Conservation (phyloP, 92 coral and sea anemone species). For the Phenganax marumi region DNA sequence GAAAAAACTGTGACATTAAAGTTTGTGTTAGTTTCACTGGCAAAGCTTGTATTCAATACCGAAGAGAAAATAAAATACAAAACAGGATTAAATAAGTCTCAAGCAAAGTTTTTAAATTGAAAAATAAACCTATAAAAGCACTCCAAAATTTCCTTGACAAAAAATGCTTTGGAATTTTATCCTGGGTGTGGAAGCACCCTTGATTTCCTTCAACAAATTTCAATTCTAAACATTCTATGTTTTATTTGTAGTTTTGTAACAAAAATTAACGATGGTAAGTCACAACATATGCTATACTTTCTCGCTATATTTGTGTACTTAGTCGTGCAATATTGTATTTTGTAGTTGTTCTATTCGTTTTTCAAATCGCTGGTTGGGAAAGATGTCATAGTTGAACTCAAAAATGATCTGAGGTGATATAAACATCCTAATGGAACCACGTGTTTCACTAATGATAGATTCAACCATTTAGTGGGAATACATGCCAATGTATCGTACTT, state of each 20-base stretch:
- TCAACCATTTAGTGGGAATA: too few relatives aligned
- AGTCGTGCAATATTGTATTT: slow-evolving; percentile 6
- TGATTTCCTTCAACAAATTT: background rate
- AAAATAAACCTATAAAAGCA: too few relatives aligned
- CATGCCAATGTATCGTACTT: too few relatives aligned
- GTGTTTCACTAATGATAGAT: background rate
- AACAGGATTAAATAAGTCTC: too few relatives aligned
- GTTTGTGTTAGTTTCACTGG: too few relatives aligned
- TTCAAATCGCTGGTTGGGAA: slow-evolving; percentile 98
- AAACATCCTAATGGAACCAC: background rate
- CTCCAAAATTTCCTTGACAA: too few relatives aligned
- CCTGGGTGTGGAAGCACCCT: too few relatives aligned
- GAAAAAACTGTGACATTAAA: too few relatives aligned
- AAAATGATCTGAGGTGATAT: slow-evolving; percentile 83
- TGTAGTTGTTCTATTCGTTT: slow-evolving; percentile 89
- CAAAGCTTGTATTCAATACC: too few relatives aligned
- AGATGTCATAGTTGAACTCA: slow-evolving; percentile 94
- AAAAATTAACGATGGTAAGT: slow-evolving; percentile 15
- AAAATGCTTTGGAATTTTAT: too few relatives aligned
- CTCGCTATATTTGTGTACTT: background rate
- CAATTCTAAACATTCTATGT: background rate
- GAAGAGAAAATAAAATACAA: too few relatives aligned
- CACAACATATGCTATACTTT: background rate
- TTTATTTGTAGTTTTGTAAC: background rate
- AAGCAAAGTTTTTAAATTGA: too few relatives aligned